Conservation (phyloP, 2,113 vertebrate genomes). For the Tiliqua scincoides region DNA sequence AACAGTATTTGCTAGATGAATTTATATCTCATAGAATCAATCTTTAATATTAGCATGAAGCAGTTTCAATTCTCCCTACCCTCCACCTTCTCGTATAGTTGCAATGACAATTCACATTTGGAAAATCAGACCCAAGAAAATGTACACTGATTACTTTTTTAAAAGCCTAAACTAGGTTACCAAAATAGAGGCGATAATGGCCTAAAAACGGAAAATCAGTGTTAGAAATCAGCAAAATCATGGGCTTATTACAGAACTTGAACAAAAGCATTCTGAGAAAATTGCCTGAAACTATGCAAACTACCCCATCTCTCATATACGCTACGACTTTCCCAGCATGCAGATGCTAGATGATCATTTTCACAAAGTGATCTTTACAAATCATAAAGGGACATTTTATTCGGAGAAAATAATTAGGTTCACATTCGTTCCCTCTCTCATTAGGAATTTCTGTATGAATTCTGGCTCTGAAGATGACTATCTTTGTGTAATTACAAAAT, state of each 20-base stretch:
- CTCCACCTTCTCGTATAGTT: slow-evolving; percentile 52
- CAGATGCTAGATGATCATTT: slow-evolving; percentile 66
- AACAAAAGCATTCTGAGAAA: slow-evolving; percentile 66
- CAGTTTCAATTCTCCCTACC: slow-evolving; percentile 28
- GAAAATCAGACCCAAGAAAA: slow-evolving; percentile 68
- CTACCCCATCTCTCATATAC: slow-evolving; percentile 59
- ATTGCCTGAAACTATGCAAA: slow-evolving; percentile 65
- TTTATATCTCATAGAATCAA: slow-evolving; percentile 48
- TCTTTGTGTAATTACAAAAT: not conserved
- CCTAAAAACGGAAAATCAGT: slow-evolving; percentile 72
- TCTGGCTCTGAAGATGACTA: not conserved
- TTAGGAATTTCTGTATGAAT: slow-evolving; percentile 45
- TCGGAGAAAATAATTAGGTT: slow-evolving; percentile 63
- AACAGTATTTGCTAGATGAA: slow-evolving; percentile 50
- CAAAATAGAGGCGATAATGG: slow-evolving; percentile 72
- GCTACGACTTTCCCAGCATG: slow-evolving; percentile 52
- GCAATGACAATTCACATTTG: slow-evolving; percentile 56
- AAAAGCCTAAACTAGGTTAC: slow-evolving; percentile 73
- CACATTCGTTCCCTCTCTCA: slow-evolving; percentile 41
- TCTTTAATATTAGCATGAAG: slow-evolving; percentile 42
- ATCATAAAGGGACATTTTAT: slow-evolving; percentile 54
- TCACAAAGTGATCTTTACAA: slow-evolving; percentile 56
- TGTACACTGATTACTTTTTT: slow-evolving; percentile 73
- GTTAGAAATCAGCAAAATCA: slow-evolving; percentile 73
- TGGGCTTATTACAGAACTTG: slow-evolving; percentile 55